These are phyloP conservation scores for Peromyscus aztecus DNA, from an alignment of 2,797 vertebrate genomes.

Conservation along the genomic window DNA sequence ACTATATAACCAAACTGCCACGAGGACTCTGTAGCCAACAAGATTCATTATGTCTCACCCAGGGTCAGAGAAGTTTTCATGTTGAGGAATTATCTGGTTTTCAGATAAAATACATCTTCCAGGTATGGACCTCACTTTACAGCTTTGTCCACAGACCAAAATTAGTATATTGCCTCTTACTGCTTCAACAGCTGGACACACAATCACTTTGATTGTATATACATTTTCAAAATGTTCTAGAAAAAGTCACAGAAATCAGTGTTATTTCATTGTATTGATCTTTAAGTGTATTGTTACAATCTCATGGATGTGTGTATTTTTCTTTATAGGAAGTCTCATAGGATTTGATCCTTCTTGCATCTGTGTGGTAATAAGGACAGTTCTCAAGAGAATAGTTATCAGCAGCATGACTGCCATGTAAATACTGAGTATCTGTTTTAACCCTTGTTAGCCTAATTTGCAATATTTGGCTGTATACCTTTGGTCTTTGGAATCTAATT, in stretches of 20 bases:
- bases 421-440: constrained; percentile 15
- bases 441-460: constrained; percentile 36
- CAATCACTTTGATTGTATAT: not conserved
- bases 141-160: not conserved
- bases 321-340: not conserved
- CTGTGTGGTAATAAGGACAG: not conserved
- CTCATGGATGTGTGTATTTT: constrained; percentile 5
- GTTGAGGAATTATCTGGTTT: not conserved
- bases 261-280: not conserved
- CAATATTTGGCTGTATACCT: not conserved
- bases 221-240: not conserved
- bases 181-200: not conserved
- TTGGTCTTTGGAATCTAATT: not conserved
- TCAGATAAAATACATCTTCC: not conserved
- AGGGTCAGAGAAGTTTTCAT: not conserved
- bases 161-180: not conserved
- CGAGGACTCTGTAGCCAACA: not conserved
- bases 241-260: not conserved
- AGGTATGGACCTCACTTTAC: not conserved
- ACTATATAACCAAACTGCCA: not conserved
- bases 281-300: not conserved
- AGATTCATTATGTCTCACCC: not conserved
- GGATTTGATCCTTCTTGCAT: not conserved
- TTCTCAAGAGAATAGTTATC: constrained; percentile 37
- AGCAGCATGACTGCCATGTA: not conserved